Evolutionary conservation across 2,113 vertebrate species (phyloP), one percentile per base, ranked within the genome.

Genomic region (Centropus bengalensis): DNA sequence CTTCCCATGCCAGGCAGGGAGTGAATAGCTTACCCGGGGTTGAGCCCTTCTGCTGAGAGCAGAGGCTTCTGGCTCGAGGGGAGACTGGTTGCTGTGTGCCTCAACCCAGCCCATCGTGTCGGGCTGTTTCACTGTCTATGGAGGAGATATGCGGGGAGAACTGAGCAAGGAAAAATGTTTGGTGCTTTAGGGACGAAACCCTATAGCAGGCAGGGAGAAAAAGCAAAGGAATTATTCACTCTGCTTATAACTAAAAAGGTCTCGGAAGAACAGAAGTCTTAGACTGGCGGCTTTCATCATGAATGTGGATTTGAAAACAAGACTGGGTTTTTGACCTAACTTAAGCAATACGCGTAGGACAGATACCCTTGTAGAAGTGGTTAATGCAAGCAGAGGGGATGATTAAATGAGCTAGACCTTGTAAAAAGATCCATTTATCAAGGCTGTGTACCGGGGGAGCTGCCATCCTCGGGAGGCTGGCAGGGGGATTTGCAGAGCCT

Each of bases 271-370:
- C 69, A 92, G 78, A 92, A 92, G 68, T 68, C 76, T 92, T 93
- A 96, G 66, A 12, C 74, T 71, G 66, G 27, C 69, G 58, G 84
- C 90, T 96, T 96, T 96, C 89, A 92, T 94, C 64, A 1, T 86
- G 77, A 93, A 64, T 75, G 87, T 38, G 82, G 74, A 91, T 96
- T 96, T 97, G 91, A 88, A 89, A 96, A 93, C 91, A 88, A 92
- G 89, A 86, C 62, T 14, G n/a, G 47, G 47, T 82, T 94, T 95
- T 93, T 89, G 91, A 89, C 95, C 91, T 93, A 84, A 91, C 75
- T 93, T 71, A 86, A 93, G 54, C 56, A 45, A 32, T 80, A 44
- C 10, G 18, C 40, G 9, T n/a, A 79, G 75, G 83, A 71, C 80
- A 71, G 82, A 58, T 69, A 78, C 22, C 56, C 86, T 83, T 83